Evolutionary conservation across 1,140 invertebrate species (phyloP).

Genomic region (Zaprionus tsacasi): DNA sequence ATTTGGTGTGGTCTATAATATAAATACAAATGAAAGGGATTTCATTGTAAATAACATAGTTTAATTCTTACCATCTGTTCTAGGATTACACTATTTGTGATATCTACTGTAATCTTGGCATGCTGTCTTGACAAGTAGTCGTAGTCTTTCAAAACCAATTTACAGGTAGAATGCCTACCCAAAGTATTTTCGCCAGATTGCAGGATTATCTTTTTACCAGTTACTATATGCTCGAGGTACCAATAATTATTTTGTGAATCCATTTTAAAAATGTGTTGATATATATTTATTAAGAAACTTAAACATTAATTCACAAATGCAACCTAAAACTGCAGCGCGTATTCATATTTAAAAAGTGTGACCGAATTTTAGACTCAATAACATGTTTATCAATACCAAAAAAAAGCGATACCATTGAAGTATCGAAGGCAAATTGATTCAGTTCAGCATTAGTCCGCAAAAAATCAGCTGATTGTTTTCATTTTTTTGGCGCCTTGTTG

Average conservation of each 20-base stretch:
- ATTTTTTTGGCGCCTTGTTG: constrained; percentile 25
- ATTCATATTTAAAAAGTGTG: constrained; percentile 8
- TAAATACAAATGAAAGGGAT: neutral
- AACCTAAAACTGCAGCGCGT: neutral
- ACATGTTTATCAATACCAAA: neutral
- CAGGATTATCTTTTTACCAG: constrained; percentile 30
- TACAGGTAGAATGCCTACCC: constrained; percentile 59
- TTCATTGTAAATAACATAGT: neutral
- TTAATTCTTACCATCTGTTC: constrained; percentile 42
- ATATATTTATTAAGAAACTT: neutral
- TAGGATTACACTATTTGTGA: constrained; percentile 22
- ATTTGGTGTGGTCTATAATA: constrained; percentile 48
- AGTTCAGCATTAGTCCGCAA: neutral
- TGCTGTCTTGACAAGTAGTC: constrained; percentile 56
- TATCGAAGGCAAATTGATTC: neutral
- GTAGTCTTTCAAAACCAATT: constrained; percentile 33
- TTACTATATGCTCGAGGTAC: constrained; percentile 54
- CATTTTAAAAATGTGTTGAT: constrained; percentile 9
- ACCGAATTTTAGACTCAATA: neutral
- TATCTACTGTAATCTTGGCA: constrained; percentile 41
- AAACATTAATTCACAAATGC: neutral
- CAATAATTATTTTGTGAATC: constrained; percentile 25
- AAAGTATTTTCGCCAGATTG: constrained; percentile 39
- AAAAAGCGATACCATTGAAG: neutral
- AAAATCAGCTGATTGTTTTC: constrained; percentile 8